Conservation (phyloP, 2,797 vertebrate species). For the Squalus acanthias region DNA sequence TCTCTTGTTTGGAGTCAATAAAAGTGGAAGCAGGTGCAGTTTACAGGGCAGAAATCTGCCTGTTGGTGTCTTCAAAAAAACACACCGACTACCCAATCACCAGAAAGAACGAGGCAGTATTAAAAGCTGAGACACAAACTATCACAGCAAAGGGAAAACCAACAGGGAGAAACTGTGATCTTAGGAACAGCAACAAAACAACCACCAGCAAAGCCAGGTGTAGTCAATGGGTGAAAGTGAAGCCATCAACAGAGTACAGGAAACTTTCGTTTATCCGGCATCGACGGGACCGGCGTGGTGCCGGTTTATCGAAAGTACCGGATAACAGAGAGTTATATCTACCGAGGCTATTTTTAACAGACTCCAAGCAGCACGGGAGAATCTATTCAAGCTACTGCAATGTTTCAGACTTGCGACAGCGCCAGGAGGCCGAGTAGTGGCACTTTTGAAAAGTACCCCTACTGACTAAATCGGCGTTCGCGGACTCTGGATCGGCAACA, state of each 20-base stretch:
- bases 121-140: not conserved
- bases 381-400: too few species aligned
- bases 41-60: not conserved
- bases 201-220: not conserved
- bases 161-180: not conserved
- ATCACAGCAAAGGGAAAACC: not conserved
- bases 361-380: too few species aligned
- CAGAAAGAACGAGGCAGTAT: not conserved
- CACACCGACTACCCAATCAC: not conserved
- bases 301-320: too few species aligned
- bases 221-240: not conserved
- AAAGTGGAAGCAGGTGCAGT: not conserved
- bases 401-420: too few species aligned
- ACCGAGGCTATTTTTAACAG: too few species aligned
- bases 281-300: too few species aligned
- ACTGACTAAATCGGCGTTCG: too few species aligned
- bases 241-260: not conserved
- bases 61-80: not conserved
- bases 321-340: too few species aligned
- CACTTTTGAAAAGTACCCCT: too few species aligned
- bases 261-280: too few species aligned
- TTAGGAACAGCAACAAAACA: not conserved
- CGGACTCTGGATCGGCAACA: too few species aligned
- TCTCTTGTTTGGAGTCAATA: not conserved
- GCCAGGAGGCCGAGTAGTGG: too few species aligned